Evolutionary conservation across 2,113 vertebrate genomes (phyloP).

Genomic region (Lophotis ruficrista): DNA sequence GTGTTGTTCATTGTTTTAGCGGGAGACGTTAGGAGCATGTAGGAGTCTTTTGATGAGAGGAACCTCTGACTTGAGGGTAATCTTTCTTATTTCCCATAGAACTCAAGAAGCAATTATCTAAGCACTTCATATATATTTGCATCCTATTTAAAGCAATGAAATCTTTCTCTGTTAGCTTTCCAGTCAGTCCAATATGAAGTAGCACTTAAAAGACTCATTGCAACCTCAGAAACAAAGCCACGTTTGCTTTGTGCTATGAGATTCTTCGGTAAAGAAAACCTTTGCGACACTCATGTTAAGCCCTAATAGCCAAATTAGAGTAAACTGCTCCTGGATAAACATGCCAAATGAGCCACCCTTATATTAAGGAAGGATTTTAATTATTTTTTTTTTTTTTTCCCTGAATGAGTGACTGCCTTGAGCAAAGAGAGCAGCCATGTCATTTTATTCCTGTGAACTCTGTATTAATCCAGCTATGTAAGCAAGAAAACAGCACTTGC

Average conservation of each 20-base stretch:
- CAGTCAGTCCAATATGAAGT: neutral
- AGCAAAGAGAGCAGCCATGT: neutral
- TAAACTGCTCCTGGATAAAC: neutral
- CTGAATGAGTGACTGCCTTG: neutral
- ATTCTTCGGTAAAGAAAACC: neutral
- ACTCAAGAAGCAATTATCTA: neutral
- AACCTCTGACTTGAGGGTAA: neutral
- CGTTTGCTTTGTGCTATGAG: neutral
- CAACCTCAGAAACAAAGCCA: neutral
- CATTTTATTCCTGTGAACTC: neutral
- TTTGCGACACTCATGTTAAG: neutral
- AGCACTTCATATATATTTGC: neutral
- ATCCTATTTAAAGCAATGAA: neutral
- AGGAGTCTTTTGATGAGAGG: neutral
- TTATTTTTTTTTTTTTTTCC: neutral
- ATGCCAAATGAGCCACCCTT: neutral
- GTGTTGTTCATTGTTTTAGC: neutral
- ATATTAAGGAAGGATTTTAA: neutral
- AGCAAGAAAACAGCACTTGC: neutral
- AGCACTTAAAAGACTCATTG: neutral
- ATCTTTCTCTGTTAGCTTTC: neutral
- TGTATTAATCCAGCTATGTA: neutral
- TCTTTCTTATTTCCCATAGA: neutral
- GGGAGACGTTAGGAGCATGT: accelerated
- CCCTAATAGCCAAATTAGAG: neutral